Conservation (phyloP, 2,113 vertebrate genomes). For the Lamprologus speciosus region DNA sequence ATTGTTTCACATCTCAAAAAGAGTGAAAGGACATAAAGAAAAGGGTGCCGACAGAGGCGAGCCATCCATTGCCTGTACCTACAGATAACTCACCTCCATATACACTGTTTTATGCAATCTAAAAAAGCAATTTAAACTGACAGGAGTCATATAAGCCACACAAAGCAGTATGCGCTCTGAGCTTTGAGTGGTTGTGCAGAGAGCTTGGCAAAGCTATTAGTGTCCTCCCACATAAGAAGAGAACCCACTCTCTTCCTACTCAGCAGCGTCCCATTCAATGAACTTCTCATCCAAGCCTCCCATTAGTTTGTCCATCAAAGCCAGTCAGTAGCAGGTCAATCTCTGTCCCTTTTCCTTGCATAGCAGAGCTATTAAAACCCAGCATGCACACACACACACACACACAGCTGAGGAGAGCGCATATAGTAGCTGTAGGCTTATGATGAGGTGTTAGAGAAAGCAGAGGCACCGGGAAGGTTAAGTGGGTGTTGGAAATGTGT, state of each 20-base stretch:
- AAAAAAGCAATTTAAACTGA: conserved; percentile 12
- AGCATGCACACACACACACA: neutral
- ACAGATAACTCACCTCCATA: neutral
- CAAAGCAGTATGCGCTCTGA: neutral
- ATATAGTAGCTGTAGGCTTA: neutral
- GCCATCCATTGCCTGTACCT: neutral
- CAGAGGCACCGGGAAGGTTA: neutral
- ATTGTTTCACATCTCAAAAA: neutral
- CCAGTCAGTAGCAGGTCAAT: conserved; percentile 19
- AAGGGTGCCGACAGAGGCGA: neutral
- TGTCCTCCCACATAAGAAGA: conserved; percentile 14
- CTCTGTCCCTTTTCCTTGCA: neutral
- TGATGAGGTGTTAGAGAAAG: conserved; percentile 15
- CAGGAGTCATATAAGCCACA: neutral
- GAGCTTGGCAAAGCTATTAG: conserved; percentile 19
- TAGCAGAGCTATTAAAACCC: neutral
- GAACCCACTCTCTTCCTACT: conserved; percentile 5
- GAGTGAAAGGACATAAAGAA: neutral
- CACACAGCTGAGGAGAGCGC: neutral
- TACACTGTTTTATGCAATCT: neutral
- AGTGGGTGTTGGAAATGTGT: neutral
- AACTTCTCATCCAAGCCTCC: conserved; percentile 34
- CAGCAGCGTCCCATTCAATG: conserved; percentile 33
- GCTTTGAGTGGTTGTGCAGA: conserved; percentile 16
- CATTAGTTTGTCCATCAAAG: conserved; percentile 48